Percentiles rank a stretch among this genome's conserved stretches.
phyloP scores from a whole-genome alignment of 2,113 vertebrate species.

The Myodes glareolus region DNA sequence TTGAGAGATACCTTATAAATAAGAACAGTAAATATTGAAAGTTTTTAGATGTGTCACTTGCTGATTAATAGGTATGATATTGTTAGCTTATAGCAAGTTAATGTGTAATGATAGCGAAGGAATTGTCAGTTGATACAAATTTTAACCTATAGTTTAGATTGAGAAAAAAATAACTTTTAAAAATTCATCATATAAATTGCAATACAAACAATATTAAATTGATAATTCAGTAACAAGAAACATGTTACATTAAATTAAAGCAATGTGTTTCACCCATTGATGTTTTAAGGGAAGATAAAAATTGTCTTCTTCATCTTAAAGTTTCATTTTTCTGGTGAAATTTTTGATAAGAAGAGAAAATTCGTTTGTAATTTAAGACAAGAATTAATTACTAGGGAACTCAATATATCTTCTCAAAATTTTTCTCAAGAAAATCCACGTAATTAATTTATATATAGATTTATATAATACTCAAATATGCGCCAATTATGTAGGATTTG shows the following conservation, averaged over 20 bases:
- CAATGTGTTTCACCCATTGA: neutral
- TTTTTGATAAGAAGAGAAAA: neutral
- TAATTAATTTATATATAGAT: neutral
- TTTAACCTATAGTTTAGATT: neutral
- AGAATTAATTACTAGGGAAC: neutral
- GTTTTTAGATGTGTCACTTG: neutral
- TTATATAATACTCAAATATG: neutral
- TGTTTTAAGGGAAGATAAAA: neutral
- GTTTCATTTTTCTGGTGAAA: neutral
- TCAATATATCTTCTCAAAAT: neutral
- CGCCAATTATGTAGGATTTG: neutral
- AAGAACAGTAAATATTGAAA: neutral
- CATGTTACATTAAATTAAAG: slow-evolving; percentile 21
- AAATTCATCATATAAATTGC: neutral
- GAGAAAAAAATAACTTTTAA: neutral
- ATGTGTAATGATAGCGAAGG: neutral
- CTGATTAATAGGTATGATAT: neutral
- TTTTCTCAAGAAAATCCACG: neutral
- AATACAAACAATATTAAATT: neutral
- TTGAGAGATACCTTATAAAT: neutral
- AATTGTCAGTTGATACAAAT: neutral
- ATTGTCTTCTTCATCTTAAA: neutral
- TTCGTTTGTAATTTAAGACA: neutral
- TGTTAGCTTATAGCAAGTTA: neutral
- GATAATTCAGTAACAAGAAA: neutral